Evolutionary conservation across 2,113 vertebrate genomes (phyloP).

Genomic region (Pollimyrus isidori): DNA sequence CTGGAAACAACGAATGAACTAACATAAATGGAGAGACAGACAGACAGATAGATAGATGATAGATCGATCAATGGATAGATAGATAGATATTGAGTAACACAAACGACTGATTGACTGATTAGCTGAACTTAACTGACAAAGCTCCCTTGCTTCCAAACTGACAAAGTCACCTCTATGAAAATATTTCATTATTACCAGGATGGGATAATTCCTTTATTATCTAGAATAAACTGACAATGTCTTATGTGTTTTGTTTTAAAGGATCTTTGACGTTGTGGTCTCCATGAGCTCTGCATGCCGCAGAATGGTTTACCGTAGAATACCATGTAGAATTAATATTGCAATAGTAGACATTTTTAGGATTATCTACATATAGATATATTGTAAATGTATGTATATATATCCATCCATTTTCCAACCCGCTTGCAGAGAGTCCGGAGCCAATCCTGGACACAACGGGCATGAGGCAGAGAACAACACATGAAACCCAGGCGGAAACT

Average conservation of each 20-base stretch:
- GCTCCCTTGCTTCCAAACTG: neutral
- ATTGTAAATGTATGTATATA: neutral
- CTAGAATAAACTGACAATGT: neutral
- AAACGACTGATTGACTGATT: neutral
- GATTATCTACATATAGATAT: neutral
- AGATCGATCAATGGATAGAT: no score
- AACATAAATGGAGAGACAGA: neutral
- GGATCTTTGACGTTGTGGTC: neutral
- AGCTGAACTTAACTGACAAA: neutral
- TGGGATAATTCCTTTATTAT: neutral
- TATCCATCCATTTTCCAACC: no score
- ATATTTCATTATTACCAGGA: neutral
- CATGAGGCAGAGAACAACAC: no score
- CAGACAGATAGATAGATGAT: neutral
- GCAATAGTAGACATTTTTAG: no score
- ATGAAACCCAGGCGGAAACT: no score
- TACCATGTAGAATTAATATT: neutral
- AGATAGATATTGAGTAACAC: neutral
- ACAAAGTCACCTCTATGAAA: neutral
- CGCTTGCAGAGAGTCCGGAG: no score
- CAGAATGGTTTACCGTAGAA: neutral
- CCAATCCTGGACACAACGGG: no score
- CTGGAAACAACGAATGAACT: neutral
- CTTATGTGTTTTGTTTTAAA: neutral
- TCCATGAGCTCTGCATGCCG: neutral